Evolutionary conservation across 2,113 vertebrate species (phyloP).

Genomic region (Lethenteron camtschaticum): DNA sequence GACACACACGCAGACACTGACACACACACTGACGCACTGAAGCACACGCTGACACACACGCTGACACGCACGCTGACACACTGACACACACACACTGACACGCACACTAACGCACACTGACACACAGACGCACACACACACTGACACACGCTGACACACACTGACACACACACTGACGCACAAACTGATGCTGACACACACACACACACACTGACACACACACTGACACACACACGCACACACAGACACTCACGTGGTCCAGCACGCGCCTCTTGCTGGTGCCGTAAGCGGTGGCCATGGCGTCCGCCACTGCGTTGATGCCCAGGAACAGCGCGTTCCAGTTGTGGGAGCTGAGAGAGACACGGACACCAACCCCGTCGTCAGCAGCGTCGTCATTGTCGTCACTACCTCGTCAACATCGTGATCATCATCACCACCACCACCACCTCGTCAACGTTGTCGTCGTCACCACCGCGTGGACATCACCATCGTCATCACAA

Average conservation of each 20-base stretch:
- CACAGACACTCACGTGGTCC: slow-evolving; percentile 47
- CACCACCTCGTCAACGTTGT: too few species aligned
- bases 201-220: not conserved
- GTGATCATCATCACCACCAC: too few species aligned
- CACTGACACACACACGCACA: not conserved
- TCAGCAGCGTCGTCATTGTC: too few species aligned
- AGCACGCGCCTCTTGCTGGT: slow-evolving; percentile 80
- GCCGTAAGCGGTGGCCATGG: slow-evolving; percentile 70
- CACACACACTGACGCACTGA: too few species aligned
- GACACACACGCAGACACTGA: too few species aligned
- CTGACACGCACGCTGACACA: not conserved
- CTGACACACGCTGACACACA: not conserved
- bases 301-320: slow-evolving; percentile 63
- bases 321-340: slow-evolving; percentile 84
- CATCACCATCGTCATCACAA: too few species aligned
- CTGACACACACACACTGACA: not conserved
- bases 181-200: not conserved
- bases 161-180: not conserved
- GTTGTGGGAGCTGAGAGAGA: slow-evolving; percentile 52
- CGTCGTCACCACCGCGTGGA: too few species aligned
- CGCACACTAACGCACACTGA: not conserved
- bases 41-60: not conserved
- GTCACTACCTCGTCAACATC: too few species aligned
- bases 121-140: not conserved
- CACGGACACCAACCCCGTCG: not conserved